Base-by-base conservation (phyloP, 2,113 vertebrate genomes). In the Tachysurus vachellii region DNA sequence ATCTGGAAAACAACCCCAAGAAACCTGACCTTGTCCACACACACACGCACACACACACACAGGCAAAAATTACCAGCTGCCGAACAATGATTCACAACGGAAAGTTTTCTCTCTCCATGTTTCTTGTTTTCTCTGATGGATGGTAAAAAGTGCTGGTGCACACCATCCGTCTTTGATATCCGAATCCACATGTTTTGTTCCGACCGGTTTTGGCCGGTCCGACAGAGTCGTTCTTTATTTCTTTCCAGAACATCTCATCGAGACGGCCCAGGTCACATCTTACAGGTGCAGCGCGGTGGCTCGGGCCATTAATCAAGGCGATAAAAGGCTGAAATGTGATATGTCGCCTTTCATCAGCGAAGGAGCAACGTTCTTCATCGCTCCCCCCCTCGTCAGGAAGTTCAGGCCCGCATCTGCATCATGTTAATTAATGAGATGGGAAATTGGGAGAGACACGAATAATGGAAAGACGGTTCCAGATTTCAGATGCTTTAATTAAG, bases 51-150 rank as follows among this genome's bases (percentile, higher is more conserved):
- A 53, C 28, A 82, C 44, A 89, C 17, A 75, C 36, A 82, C 89
- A 89, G 86, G 91, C 93, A 93, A 93, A 94, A 95, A 95, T 94
- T 93, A 91, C 93, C 44, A 95, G 92, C 93, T 94, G 93, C 91
- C 89, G 92, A 91, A 91, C 92, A 91, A 93, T 94, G 93, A 95
- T 94, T 94, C 94, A 95, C 91, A 93, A 91, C 89, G 92, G 93
- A 93, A 95, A 91, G 91, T 94, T 93, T 90, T 93, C 89, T 91
- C 81, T 75, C 68, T 36, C 90, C 87, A 59, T 86, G 62, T 83
- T 62, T 88, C 90, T 89, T 92, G 82, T 90, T 14, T 86, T 91
- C 83, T 84, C 85, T 86, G 91, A 91, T 84, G 87, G 86, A 89
- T 88, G 89, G 89, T 91, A 87, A 90, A 89, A 89, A 90, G 44